These are phyloP conservation scores for Ectropis crepuscularia DNA, from an alignment of 2,888 invertebrate genomes.

Conservation along the genomic window DNA sequence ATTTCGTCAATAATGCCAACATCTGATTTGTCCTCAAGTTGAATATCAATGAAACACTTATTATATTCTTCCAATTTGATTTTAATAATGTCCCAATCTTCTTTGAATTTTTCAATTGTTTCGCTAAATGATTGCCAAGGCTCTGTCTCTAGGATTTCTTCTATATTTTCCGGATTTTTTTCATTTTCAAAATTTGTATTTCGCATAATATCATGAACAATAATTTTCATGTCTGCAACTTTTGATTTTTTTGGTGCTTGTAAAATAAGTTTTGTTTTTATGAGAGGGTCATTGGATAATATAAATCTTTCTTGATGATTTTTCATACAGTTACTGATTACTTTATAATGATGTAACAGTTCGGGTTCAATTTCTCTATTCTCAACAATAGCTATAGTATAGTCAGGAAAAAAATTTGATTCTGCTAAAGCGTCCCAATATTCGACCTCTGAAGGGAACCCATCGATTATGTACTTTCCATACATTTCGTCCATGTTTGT, in stretches of 20 bases:
- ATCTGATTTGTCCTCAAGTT: conserved; percentile 74
- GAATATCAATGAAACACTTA: conserved; percentile 72
- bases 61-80: conserved; percentile 69
- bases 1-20: conserved; percentile 68
- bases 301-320: conserved; percentile 59
- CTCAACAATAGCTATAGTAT: conserved; percentile 83
- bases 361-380: conserved; percentile 71
- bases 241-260: conserved; percentile 40
- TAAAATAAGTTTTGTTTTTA: conserved; percentile 57
- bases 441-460: conserved; percentile 78
- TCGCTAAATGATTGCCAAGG: conserved; percentile 52
- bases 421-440: conserved; percentile 75
- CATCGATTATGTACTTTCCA: conserved; percentile 86
- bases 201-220: conserved; percentile 52
- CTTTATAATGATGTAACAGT: conserved; percentile 63
- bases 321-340: conserved; percentile 59
- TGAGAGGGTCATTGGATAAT: conserved; percentile 62
- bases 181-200: conserved; percentile 35
- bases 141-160: conserved; percentile 44
- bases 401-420: conserved; percentile 79
- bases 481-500: conserved; percentile 57
- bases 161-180: conserved; percentile 42
- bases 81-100: conserved; percentile 70
- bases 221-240: conserved; percentile 50
- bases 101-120: conserved; percentile 66